These are phyloP conservation scores for Polylopha cassiicola DNA, from an alignment of 2,888 invertebrate species.

Conservation along the genomic window DNA sequence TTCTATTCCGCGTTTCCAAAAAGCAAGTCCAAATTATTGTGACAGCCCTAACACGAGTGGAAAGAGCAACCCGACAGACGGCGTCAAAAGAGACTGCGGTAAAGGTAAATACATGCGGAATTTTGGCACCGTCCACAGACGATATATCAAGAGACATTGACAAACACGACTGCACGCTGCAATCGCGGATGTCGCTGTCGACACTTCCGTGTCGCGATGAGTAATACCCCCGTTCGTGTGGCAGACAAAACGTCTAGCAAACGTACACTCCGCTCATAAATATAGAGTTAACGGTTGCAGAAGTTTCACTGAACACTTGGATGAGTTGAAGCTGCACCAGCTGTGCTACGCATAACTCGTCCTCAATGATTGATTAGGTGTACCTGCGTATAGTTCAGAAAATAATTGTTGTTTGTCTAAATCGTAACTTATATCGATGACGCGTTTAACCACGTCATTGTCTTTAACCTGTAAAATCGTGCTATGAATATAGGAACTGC, in stretches of 20 bases:
- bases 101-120: slow-evolving; percentile 47
- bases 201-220: slow-evolving; percentile 60
- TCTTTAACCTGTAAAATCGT: too few relatives aligned
- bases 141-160: slow-evolving; percentile 62
- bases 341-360: too few relatives aligned
- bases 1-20: too few relatives aligned
- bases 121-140: slow-evolving; percentile 52
- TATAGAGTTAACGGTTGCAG: slow-evolving; percentile 7
- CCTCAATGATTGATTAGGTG: too few relatives aligned
- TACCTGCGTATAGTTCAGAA: too few relatives aligned
- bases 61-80: too few relatives aligned
- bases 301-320: slow-evolving; percentile 10
- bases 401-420: too few relatives aligned
- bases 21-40: too few relatives aligned
- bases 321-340: slow-evolving; percentile 1
- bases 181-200: slow-evolving; percentile 62
- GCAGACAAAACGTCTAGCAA: slow-evolving; percentile 33
- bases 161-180: slow-evolving; percentile 56
- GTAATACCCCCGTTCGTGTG: slow-evolving; percentile 42
- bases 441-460: too few relatives aligned
- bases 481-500: too few relatives aligned
- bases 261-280: slow-evolving; percentile 8
- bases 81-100: slow-evolving; percentile 8
- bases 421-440: too few relatives aligned
- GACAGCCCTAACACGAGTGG: too few relatives aligned